Evolutionary conservation across 2,888 invertebrate genomes (phyloP).

Genomic region (Drosophila merina): DNA sequence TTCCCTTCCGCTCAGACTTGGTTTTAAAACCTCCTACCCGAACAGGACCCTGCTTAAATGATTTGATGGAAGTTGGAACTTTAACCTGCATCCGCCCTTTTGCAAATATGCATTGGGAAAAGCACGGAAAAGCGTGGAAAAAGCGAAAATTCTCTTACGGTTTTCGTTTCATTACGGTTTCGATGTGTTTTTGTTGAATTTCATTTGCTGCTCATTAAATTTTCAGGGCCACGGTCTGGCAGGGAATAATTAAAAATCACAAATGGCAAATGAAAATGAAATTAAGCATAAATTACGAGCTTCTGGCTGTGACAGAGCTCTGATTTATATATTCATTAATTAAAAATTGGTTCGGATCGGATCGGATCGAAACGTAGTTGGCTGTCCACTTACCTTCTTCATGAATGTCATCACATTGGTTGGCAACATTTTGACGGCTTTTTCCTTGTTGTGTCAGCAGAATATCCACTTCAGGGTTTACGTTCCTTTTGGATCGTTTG

Average conservation of each 20-base stretch:
- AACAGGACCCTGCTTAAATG: constrained; percentile 29
- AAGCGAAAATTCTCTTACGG: constrained; percentile 24
- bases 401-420: constrained; percentile 96
- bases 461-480: neutral
- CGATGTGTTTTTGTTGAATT: constrained; percentile 34
- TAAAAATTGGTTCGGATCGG: constrained; percentile 14
- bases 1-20: constrained; percentile 9
- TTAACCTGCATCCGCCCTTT: constrained; percentile 5
- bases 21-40: constrained; percentile 13
- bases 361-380: constrained; percentile 1
- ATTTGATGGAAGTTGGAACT: constrained; percentile 6
- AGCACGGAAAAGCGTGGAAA: constrained; percentile 2
- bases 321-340: constrained; percentile 48
- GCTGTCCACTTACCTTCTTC: constrained; percentile 91
- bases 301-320: constrained; percentile 35
- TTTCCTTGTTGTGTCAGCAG: constrained; percentile 4
- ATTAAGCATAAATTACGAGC: constrained; percentile 52
- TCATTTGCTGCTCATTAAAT: constrained; percentile 54
- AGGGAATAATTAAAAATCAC: constrained; percentile 48
- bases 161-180: constrained; percentile 26
- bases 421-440: constrained; percentile 89
- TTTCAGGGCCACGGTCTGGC: constrained; percentile 39
- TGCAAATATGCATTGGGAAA: constrained; percentile 8
- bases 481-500: constrained; percentile 9
- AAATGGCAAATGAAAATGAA: constrained; percentile 44